Evolutionary conservation across 1,140 invertebrate species (phyloP), one percentile per base, ranked within the genome.

Genomic region (Dinoponera quadriceps): DNA sequence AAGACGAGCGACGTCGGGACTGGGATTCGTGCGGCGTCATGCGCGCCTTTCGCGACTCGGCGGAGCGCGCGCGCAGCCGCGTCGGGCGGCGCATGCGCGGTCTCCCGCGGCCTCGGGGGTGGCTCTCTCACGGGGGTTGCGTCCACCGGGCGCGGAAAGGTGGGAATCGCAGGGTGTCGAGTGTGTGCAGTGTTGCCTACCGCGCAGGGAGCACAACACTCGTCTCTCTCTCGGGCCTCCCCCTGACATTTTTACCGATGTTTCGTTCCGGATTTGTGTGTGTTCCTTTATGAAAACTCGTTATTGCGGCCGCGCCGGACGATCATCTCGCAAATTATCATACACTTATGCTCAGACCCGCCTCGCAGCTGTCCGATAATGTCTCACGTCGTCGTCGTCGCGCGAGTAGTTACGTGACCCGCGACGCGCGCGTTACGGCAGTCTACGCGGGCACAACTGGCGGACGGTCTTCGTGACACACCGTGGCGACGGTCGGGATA

Each of bases 181-280:
- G 84, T 84, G 83, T 91, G 88, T 90, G 90, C 92, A 93, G 92
- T 92, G 91, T 93, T 92, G 90, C 90, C 90, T 92, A 90, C 89
- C 91, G 90, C 91, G 90, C 88, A 90, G 88, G 84, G 85, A 92
- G 90, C 90, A 92, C 90, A 91, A 92, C 92, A 93, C 92, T 93
- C 90, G 90, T 89, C 91, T 89, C 74, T 82, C 83, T 86, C 69
- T 83, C 72, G 20, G 18, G 84, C 65, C 16, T 44, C 44, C 63
- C 68, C 49, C 68, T n/a, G n/a, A n/a, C n/a, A 85, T 91, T 91
- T 90, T 90, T 89, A 89, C 87, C 44, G 74, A 90, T 88, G 78
- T 90, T 90, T 86, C 82, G 54, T 80, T 85, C 29, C 68, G 60
- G 68, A 86, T 88, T 90, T 80, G 74, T 66, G 89, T 89, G 89